Evolutionary conservation across 2,888 invertebrate genomes (phyloP), one percentile per base, ranked within the genome.

Genomic region (Sarcophaga rosellei): DNA sequence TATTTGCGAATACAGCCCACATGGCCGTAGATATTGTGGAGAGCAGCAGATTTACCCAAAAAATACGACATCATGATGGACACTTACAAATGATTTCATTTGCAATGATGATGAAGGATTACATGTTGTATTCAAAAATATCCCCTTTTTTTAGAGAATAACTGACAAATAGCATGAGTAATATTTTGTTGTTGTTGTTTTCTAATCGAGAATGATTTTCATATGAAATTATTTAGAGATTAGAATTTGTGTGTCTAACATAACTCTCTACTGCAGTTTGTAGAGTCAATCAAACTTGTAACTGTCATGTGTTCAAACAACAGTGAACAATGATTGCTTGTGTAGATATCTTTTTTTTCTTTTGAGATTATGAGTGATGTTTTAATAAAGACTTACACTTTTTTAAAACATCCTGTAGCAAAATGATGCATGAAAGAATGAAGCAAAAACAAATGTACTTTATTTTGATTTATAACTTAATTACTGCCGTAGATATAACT

Each of bases 161-260:
- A 6, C 25, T 35, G 35, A 25, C n/a, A 53, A 25, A 53, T 53
- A n/a, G 6, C 8, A 70, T 57, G 69, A 5, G 25, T 35, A 35
- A 25, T 23, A 57, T 4, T 15, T 4, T 65, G 45, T 35, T 35
- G 8, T 35, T 35, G 35, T 35, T 21, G 6, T 66, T 25, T 53
- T 57, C 21, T 11, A 57, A 10, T 44, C 45, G 21, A 21, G 4
- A 69, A 68, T 17, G 17, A 68, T 77, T 61, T 77, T 45, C 59
- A 61, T 61, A 68, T 47, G 76, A 53, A 68, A 77, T 68, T 61
- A 77, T 69, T 44, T n/a, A 61, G 45, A 61, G 45, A 68, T 77
- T 77, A 69, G 69, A 12, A 23, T 5, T 77, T 61, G 4, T 25
- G 45, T 68, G n/a, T 21, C 4, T 57, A 57, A 10, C 35, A 8